Base-by-base conservation (phyloP, 2,113 vertebrate genomes). In the Phocoena sinus region DNA sequence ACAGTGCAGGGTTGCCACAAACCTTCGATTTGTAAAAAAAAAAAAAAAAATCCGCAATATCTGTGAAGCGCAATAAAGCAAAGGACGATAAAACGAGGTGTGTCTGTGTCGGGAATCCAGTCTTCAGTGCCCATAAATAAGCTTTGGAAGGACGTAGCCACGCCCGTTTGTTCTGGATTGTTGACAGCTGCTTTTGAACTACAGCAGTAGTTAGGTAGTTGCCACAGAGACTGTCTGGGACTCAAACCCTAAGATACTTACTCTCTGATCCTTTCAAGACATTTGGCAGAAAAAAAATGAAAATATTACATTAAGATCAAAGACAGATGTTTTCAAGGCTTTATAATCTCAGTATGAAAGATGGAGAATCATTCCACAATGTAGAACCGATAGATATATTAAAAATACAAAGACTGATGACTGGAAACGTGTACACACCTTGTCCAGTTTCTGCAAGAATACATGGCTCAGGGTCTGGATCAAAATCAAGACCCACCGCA, bases 81-180 rank as follows among this genome's bases (percentile, higher is more conserved):
- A 81, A 58, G n/a, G 33, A 26, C 8, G 31, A 58, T 8, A 6
- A 26, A 26, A 81, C 0, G 4, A 26, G n/a, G n/a, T 58, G 8
- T 58, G 53, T n/a, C 21, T 81, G 4, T 3, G n/a, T 6, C 4
- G 15, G 31, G 63, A 47, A 60, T 47, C 53, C 28, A 9, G 9
- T 31, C 70, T 79, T 41, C 41, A 9, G 38, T 47, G 25, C 21
- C 58, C 63, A 1, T 21, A 58, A 71, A n/a, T 56, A 9, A 47
- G 17, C 33, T 56, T 56, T 38, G 17, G 8, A 23, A 62, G 70
- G 44, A 15, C 1, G 5, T 2, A 31, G 23, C 58, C 36, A n/a
- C n/a, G 7, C 28, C 4, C 11, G 0, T n/a, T 23, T 41, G 28
- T 9, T 50, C 12, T 7, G 5, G n/a, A 18, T 41, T 26, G 18